phyloP scores from a whole-genome alignment of 2,888 invertebrate species.

The Cosmorhoe ocellata region DNA sequence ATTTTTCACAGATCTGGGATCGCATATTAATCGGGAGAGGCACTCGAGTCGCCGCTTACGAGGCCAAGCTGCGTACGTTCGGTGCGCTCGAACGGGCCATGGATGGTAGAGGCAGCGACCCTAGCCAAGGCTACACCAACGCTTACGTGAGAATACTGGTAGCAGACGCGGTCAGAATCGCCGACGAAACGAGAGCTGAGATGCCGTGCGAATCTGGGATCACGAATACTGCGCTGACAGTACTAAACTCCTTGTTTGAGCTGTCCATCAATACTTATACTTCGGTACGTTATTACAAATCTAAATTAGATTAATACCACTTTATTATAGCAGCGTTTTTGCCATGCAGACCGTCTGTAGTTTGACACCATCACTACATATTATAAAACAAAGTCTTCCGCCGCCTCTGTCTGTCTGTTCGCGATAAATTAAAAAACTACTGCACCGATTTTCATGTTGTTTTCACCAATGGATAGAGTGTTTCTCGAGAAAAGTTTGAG shows the following conservation, averaged over 20 bases:
- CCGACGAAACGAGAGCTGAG: conserved; percentile 78
- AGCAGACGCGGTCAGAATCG: conserved; percentile 85
- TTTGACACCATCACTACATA: too few species aligned
- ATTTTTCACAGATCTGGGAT: conserved; percentile 84
- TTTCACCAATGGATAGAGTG: too few species aligned
- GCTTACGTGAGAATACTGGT: conserved; percentile 81
- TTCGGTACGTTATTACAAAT: conserved; percentile 53
- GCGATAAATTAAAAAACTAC: too few species aligned
- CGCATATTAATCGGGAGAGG: conserved; percentile 65
- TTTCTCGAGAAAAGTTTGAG: too few species aligned
- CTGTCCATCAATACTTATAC: conserved; percentile 66
- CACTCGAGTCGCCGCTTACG: conserved; percentile 76
- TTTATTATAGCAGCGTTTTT: too few species aligned
- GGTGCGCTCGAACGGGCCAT: conserved; percentile 83
- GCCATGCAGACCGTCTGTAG: too few species aligned
- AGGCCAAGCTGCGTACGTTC: conserved; percentile 86
- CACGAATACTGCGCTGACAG: conserved; percentile 57
- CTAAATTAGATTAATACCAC: too few species aligned
- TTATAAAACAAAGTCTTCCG: too few species aligned
- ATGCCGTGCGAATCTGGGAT: conserved; percentile 69
- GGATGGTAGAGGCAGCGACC: conserved; percentile 84
- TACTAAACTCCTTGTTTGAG: conserved; percentile 56
- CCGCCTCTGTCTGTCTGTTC: too few species aligned
- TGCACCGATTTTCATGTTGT: too few species aligned
- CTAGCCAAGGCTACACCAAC: conserved; percentile 67